Conservation (phyloP, 2,888 invertebrate species). For the Buathra laborator region DNA sequence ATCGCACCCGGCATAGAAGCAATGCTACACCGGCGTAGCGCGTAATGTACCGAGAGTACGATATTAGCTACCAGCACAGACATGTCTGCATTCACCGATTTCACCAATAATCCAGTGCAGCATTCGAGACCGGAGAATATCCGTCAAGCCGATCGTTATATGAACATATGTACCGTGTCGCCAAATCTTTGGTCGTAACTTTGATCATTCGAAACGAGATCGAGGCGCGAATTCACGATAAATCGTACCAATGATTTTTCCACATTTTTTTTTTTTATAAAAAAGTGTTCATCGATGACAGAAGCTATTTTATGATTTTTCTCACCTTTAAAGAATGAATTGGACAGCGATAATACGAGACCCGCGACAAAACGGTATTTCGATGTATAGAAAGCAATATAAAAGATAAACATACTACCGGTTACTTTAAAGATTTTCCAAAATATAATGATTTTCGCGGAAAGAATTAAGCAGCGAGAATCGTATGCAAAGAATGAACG, state of each 20-base stretch:
- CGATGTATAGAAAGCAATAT: no score
- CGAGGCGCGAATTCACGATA: not conserved
- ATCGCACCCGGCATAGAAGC: conserved; percentile 79
- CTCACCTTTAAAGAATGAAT: no score
- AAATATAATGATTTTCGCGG: not conserved
- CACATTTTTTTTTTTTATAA: no score
- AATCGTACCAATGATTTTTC: not conserved
- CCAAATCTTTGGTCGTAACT: not conserved
- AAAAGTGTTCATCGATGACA: no score
- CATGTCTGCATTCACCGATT: conserved; percentile 55
- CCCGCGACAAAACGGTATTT: no score
- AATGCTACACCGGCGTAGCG: conserved; percentile 80
- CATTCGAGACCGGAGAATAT: conserved; percentile 59
- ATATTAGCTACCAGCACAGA: conserved; percentile 54
- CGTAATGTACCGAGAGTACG: conserved; percentile 56
- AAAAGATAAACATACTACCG: no score
- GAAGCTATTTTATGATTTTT: no score
- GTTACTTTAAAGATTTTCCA: not conserved
- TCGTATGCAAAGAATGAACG: not conserved
- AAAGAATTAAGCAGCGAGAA: not conserved
- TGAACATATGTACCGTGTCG: conserved; percentile 8
- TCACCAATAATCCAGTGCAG: conserved; percentile 55
- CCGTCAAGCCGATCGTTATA: conserved; percentile 60
- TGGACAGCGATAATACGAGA: no score
- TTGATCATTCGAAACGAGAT: not conserved